phyloP scores from a whole-genome alignment of 1,140 invertebrate genomes.

The Carposina sasakii region DNA sequence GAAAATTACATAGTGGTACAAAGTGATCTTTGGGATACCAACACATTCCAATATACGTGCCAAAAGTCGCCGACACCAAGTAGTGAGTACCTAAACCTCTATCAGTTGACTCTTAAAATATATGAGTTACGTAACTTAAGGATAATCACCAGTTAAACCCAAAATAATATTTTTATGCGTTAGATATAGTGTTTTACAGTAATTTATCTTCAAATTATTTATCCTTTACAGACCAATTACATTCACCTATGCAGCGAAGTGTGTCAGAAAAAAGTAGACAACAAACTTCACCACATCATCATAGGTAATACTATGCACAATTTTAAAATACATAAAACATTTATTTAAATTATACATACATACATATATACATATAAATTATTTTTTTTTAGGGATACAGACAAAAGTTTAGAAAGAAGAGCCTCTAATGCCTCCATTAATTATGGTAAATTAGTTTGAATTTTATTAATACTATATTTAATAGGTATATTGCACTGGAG shows the following conservation, averaged over 20 bases:
- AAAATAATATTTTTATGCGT: too few species aligned
- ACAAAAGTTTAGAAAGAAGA: slow-evolving; percentile 49
- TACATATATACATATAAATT: too few species aligned
- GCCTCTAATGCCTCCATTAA: slow-evolving; percentile 62
- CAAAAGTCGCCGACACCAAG: slow-evolving; percentile 72
- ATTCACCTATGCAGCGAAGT: slow-evolving; percentile 72
- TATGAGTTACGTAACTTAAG: not conserved
- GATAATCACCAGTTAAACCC: not conserved
- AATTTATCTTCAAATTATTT: too few species aligned
- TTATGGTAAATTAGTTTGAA: slow-evolving; percentile 30
- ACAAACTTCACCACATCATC: slow-evolving; percentile 57
- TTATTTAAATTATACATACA: too few species aligned
- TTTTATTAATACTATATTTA: too few species aligned
- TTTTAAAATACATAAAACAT: too few species aligned
- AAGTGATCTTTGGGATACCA: slow-evolving; percentile 77
- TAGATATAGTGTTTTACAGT: too few species aligned
- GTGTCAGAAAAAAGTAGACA: slow-evolving; percentile 74
- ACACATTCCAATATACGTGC: slow-evolving; percentile 74
- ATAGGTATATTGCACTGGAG: too few species aligned
- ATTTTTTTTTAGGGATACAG: slow-evolving; percentile 46
- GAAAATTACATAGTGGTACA: slow-evolving; percentile 77
- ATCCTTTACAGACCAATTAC: slow-evolving; percentile 52
- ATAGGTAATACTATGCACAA: slow-evolving; percentile 38
- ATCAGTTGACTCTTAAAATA: not conserved
- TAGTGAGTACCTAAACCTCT: slow-evolving; percentile 21